phyloP scores from a whole-genome alignment of 2,113 vertebrate genomes.

The Nesogale talazaci region DNA sequence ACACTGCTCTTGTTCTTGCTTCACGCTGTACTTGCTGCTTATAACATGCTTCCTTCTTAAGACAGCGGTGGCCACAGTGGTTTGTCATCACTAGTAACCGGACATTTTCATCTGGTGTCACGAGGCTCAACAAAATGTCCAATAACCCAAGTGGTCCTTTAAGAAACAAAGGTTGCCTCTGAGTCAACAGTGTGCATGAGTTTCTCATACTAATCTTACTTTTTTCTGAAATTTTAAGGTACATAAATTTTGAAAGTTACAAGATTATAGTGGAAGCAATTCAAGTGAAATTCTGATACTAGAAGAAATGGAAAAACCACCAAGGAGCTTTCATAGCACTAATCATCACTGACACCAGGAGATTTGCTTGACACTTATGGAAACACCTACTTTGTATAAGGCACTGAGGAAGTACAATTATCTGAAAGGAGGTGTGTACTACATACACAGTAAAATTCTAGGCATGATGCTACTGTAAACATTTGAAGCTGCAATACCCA shows the following conservation, averaged over 20 bases:
- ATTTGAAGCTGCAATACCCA: slow-evolving; percentile 7
- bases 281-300: slow-evolving; percentile 7
- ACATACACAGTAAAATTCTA: background rate
- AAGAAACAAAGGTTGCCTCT: background rate
- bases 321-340: background rate
- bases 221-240: slow-evolving; percentile 24
- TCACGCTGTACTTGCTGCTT: background rate
- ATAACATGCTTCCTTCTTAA: background rate
- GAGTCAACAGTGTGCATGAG: background rate
- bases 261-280: slow-evolving; percentile 35
- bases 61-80: background rate
- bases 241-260: slow-evolving; percentile 6
- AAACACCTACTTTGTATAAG: background rate
- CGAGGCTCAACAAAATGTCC: slow-evolving; percentile 10
- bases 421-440: background rate
- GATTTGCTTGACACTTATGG: background rate
- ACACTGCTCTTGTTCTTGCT: slow-evolving; percentile 14
- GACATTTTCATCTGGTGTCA: slow-evolving; percentile 9
- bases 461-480: background rate
- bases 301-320: background rate
- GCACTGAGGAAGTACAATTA: background rate
- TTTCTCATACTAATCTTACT: background rate
- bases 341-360: slow-evolving; percentile 15
- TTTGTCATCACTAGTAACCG: background rate
- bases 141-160: background rate